Percentiles rank a stretch among this genome's conserved stretches.
These are phyloP conservation scores for Montipora capitata DNA, from an alignment of 92 coral and sea anemone genomes.

Conservation along the genomic window DNA sequence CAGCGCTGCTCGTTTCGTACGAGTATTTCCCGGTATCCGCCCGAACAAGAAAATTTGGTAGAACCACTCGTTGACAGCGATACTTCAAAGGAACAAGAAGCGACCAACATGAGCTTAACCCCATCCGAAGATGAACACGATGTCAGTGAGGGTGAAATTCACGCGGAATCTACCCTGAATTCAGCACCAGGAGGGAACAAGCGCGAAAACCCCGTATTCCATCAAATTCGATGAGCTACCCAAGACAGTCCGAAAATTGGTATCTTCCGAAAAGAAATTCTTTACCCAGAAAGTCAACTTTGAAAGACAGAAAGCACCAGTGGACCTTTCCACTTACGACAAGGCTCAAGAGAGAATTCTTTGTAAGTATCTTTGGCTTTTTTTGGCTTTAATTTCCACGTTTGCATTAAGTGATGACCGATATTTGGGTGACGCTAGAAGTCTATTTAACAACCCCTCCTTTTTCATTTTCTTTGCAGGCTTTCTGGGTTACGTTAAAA, in stretches of 20 bases:
- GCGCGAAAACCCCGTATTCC: neutral
- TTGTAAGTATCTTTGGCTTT: conserved; percentile 10
- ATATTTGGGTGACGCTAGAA: too few species aligned
- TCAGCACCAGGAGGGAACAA: too few species aligned
- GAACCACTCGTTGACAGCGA: too few species aligned
- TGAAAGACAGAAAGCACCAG: conserved; percentile 15
- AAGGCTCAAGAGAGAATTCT: conserved; percentile 30
- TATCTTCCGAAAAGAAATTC: neutral
- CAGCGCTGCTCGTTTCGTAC: neutral
- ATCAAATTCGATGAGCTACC: neutral
- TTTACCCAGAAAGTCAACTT: conserved; percentile 15
- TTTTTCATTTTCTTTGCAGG: neutral
- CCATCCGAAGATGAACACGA: too few species aligned
- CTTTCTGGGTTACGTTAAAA: neutral
- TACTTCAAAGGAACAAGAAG: too few species aligned
- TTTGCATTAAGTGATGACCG: too few species aligned
- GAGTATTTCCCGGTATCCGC: too few species aligned
- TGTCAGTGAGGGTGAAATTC: too few species aligned
- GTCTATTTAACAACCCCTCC: too few species aligned
- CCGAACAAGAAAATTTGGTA: too few species aligned
- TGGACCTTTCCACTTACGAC: neutral
- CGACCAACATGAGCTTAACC: too few species aligned
- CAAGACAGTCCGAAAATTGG: neutral
- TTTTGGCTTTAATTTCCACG: neutral
- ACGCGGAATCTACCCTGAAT: too few species aligned